Base-by-base conservation (phyloP, 2,797 vertebrate genomes). In the Hephaestus fuliginosus region DNA sequence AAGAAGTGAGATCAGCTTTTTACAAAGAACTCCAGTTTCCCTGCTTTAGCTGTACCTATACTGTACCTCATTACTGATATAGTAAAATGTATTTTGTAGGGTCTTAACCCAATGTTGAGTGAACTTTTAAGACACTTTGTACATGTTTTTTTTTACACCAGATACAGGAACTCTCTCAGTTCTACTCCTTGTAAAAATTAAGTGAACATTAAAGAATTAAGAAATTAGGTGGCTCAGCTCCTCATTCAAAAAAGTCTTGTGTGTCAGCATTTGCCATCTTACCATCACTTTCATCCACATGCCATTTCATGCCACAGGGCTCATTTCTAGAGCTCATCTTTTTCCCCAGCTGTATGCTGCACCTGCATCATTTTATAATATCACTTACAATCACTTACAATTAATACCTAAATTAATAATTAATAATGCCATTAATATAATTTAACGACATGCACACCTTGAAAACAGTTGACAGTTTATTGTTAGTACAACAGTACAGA, bases 1-100 rank as follows among this genome's bases (percentile, higher is more conserved):
- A 84, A 90, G 64, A 77, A 83, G 52, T 90, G 83, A 91, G 74
- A 73, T 83, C 83, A 87, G 66, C 69, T 68, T 70, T 55, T 70
- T n/a, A 69, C 55, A 70, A 74, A 78, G 58, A 66, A 15, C 56
- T 81, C 58, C 36, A 49, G 30, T 75, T 80, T 77, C 71, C 78
- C 71, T 52, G 36, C 68, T 64, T 33, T 49, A 70, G 56, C 56
- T 39, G 22, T 60, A 71, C 46, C 73, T 55, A 30, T 25, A 63
- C 22, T n/a, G 56, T 33, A 10, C 52, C 41, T 74, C 51, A 73
- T 74, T 79, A 43, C 44, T 61, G 4, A 1, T 68, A 70, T 7
- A 65, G 51, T 69, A 39, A 78, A 82, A 82, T 15, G 7, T 60
- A 62, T 76, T 68, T 78, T 51, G 58, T 70, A 20, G 36, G 52